Percentiles rank a stretch among this genome's conserved stretches.
These are phyloP conservation scores for Xanthia icteritia DNA, from an alignment of 2,888 invertebrate genomes.

Conservation along the genomic window DNA sequence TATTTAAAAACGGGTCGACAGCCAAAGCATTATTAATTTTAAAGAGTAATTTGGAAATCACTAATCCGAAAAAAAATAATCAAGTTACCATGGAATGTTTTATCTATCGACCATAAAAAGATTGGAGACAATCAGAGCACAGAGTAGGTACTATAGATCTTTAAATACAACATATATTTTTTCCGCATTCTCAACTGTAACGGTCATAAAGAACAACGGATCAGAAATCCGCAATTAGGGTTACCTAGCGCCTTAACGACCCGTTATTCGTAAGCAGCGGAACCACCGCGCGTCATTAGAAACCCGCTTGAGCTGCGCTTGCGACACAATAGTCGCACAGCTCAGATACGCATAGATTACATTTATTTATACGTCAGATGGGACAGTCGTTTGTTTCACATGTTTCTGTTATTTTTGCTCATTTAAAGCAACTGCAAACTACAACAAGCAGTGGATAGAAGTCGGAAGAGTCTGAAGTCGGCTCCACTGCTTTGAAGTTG, in stretches of 20 bases:
- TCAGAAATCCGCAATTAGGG: conserved; percentile 22
- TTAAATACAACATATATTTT: not conserved
- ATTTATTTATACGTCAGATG: conserved; percentile 41
- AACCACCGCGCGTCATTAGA: conserved; percentile 73
- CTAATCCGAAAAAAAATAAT: not conserved
- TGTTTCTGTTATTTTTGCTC: not conserved
- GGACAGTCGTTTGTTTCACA: conserved; percentile 14
- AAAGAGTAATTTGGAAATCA: not conserved
- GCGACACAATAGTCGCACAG: conserved; percentile 74
- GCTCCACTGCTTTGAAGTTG: not conserved
- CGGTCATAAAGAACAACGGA: conserved; percentile 11
- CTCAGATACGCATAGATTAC: conserved; percentile 57
- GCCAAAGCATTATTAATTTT: not conserved
- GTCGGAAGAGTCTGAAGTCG: no score
- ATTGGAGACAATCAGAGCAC: not conserved
- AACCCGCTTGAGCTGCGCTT: conserved; percentile 72
- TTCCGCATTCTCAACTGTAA: not conserved
- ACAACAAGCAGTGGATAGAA: no score
- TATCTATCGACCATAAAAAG: not conserved
- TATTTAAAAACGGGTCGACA: not conserved
- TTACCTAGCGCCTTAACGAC: conserved; percentile 55
- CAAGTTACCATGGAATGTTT: not conserved
- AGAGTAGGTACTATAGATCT: not conserved
- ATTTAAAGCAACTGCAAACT: not conserved
- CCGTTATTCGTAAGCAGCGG: conserved; percentile 66